Base-by-base conservation (phyloP, 2,888 invertebrate genomes). In the Selenia dentaria region DNA sequence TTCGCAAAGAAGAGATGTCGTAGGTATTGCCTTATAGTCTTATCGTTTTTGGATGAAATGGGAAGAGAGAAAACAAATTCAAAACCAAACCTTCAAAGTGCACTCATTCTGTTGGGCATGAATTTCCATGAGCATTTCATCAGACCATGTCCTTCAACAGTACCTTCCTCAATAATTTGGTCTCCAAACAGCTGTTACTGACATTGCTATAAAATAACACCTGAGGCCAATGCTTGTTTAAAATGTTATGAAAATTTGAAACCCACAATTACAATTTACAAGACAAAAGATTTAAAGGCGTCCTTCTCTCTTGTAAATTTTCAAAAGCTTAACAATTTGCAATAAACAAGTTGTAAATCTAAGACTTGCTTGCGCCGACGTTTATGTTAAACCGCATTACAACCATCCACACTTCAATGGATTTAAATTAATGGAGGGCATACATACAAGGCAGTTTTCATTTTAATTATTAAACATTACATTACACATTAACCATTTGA, bases 261-360 rank as follows among this genome's bases (percentile, higher is more conserved):
- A 22, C 24, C 10, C 9, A 34, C 20, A 13, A 31, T 6, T 33
- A 42, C 42, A 42, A 28, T 35, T 29, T 42, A 24, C 34, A 6
- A n/a, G n/a, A n/a, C n/a, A n/a, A n/a, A 16, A 12, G n/a, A 37
- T 35, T 16, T 18, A 24, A 29, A 33, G 12, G 13, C 24, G 42
- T 18, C 29, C 9, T 18, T 36, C 29, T 25, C 35, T 31, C 25
- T 36, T 16, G 29, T 10, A 11, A 29, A 36, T 25, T 24, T 29
- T 14, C 27, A 33, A 39, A 32, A 13, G 8, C 2, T 22, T 41
- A 18, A 22, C 41, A 27, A 41, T 43, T 42, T 31, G 32, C 37
- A 26, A 43, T 43, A 43, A 43, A 36, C 43, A 26, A 4, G 36
- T 20, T 10, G 36, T 43, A 43, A 43, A 37, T 43, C 32, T 32